Base-by-base conservation (phyloP, 2,888 invertebrate species). In the Cenopis cana region DNA sequence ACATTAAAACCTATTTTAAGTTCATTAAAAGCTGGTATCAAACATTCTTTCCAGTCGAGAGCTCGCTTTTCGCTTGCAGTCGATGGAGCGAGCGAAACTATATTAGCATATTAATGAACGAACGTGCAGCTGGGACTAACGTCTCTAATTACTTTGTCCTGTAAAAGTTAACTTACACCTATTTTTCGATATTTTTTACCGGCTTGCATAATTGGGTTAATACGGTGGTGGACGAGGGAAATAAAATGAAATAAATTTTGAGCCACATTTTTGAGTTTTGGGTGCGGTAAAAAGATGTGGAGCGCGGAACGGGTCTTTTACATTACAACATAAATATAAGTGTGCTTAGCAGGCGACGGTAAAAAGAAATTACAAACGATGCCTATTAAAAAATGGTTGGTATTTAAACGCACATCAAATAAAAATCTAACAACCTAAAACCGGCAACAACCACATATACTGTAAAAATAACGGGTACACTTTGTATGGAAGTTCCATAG, bases 81-180 rank as follows among this genome's bases (percentile, higher is more conserved):
- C 74, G 72, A 73, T 71, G 73, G 67, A 54, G 59, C 69, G 62
- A 38, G 61, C 62, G 60, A 59, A 73, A 75, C 73, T 49, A 54
- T 70, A 75, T 75, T 75, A 74, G 75, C 75, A 75, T 75, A 74
- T 74, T 75, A 75, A 75, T 75, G 75, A 74, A 72, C 69, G 72
- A 67, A 69, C 73, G 74, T 71, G 73, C 74, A 50, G 66, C 65
- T 46, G 65, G 36, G 54, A 69, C 64, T 69, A 69, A 73, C 75
- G 61, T 59, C 61, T 67, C 38, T 67, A 69, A 65, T 62, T 70
- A 69, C 74, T 64, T 65, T 69, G 70, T 73, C 56, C 74, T 57
- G 69, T n/a, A 52, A 66, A 70, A 66, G 68, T 68, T 71, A 67
- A 68, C 67, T 67, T 68, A 60, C 68, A 68, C 59, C 64, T 73